Base-by-base conservation (phyloP, 2,888 invertebrate species). In the Acanthosepion lycidas region DNA sequence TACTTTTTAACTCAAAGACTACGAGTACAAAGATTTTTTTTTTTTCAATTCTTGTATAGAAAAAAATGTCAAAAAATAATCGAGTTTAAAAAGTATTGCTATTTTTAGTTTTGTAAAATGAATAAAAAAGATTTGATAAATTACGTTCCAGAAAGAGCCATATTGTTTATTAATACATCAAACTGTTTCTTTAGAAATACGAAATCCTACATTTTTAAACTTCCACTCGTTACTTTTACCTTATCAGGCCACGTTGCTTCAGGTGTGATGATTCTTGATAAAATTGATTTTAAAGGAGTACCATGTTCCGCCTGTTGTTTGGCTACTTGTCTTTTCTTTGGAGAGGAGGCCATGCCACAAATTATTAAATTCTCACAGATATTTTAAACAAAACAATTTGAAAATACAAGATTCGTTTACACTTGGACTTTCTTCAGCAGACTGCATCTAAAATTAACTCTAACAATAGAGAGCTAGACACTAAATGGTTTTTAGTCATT, bases 201-300 rank as follows among this genome's bases (percentile, higher is more conserved):
- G 42, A 42, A 42, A 42, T 42, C 42, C 42, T 42, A 42, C 42
- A 42, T 42, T 42, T 42, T 42, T 42, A 42, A 42, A 42, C 42
- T 42, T 2, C 42, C 42, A 42, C 42, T 42, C 42, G 42, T 42
- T 42, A 42, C 42, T 42, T 42, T 51, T 92, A 95, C 96, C 95
- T 96, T 96, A 92, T 96, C 96, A 26, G 95, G 95, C 96, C 96
- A 96, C 51, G 95, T 95, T 59, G 96, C 95, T 94, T 96, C 96
- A 28, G 96, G 94, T 49, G 95, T 96, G 59, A 96, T 95, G 42
- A 96, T 96, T 95, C 95, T 96, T 15, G 96, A 95, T 51, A 96
- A 93, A 20, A 95, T 95, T 49, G 95, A 95, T 28, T 64, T 94
- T 55, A 95, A 94, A 6, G 95, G 42, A 28, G 94, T 64, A 94